Evolutionary conservation across 2,888 invertebrate species (phyloP).

Genomic region (Cinara cedri): DNA sequence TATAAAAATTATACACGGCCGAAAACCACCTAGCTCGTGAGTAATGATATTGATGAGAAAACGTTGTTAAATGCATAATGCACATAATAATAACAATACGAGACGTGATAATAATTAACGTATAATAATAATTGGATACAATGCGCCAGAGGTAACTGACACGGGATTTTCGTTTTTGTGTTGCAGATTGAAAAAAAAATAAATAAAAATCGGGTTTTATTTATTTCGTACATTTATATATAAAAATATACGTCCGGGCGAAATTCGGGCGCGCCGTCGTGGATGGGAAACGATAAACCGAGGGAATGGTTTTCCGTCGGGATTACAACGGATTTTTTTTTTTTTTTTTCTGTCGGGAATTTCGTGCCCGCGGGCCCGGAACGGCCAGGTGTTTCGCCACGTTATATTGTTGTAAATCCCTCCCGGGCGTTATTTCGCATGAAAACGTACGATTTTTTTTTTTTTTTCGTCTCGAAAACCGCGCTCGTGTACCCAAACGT

Average conservation of each 20-base stretch:
- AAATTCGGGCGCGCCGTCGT: no score
- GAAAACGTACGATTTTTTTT: constrained; percentile 9
- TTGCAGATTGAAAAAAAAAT: background rate
- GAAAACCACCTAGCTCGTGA: no score
- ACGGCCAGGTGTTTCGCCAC: constrained; percentile 47
- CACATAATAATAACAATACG: no score
- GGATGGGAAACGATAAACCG: no score
- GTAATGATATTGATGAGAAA: constrained; percentile 9
- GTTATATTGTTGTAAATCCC: background rate
- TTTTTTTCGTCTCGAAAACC: no score
- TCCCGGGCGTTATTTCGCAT: background rate
- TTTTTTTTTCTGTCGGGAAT: no score
- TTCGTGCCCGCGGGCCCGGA: no score
- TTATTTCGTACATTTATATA: no score
- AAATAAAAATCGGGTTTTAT: no score
- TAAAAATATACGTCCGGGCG: no score
- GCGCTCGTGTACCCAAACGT: background rate
- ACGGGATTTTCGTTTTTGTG: background rate
- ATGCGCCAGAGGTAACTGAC: background rate
- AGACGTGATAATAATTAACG: background rate
- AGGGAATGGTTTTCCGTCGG: no score
- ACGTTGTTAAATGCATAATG: background rate
- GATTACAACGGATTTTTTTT: no score
- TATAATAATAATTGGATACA: background rate
- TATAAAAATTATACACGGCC: constrained; percentile 2